Base-by-base conservation (phyloP, 2,888 invertebrate species). In the Clanis bilineata region DNA sequence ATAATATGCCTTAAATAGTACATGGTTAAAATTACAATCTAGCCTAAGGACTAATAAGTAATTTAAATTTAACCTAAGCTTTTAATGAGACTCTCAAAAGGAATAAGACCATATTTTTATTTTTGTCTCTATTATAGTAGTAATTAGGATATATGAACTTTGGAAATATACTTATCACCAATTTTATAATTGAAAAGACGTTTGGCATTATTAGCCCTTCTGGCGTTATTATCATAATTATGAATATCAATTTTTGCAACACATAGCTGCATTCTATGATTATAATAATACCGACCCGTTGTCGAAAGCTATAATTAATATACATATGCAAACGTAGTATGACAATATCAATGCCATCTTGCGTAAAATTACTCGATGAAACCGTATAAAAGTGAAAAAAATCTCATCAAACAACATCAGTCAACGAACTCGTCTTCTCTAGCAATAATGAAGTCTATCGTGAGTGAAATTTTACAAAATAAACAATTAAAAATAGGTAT, bases 361-460 rank as follows among this genome's bases (percentile, higher is more conserved):
- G 71, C 85, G 79, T 72, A 83, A 84, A 77, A 62, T 62, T 62
- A 63, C 62, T 69, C 64, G 65, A 62, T 67, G 64, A 66, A 71
- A 66, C 65, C 61, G 76, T 84, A 84, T 83, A 83, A 77, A 82
- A 82, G 74, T 68, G 51, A 63, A 67, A 70, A 71, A 75, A 67
- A 62, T 57, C 22, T 64, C 69, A 60, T 60, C 58, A 59, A 65
- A 57, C 69, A 66, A 67, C 68, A 81, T 80, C 76, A 82, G 74
- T 80, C 70, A 67, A 58, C 64, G 47, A 58, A 65, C 60, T 66
- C 68, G 66, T 70, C 69, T 68, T 61, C 65, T 64, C 57, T 61
- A 63, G 61, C 65, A 63, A 83, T 74, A 75, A 86, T 87, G 86
- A 86, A 86, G 76, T 82, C 74, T 39, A 56, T 71, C 72, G 87